Percentiles rank a stretch among this genome's conserved stretches.
phyloP scores from a whole-genome alignment of 2,888 invertebrate genomes.

The Pseudanteris insignis region DNA sequence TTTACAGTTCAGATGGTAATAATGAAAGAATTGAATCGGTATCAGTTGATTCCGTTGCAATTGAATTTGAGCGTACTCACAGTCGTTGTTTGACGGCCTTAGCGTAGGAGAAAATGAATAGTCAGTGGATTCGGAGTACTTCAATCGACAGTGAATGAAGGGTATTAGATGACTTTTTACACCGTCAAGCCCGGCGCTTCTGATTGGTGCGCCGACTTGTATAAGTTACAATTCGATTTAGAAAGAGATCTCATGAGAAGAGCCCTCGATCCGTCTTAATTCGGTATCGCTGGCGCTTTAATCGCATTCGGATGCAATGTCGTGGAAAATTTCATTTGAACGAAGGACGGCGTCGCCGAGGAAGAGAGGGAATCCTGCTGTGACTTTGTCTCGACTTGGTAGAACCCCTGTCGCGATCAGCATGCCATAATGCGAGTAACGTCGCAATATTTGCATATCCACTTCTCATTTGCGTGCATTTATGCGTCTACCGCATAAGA shows the following conservation, averaged over 20 bases:
- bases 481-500: slow-evolving; percentile 43
- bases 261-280: slow-evolving; percentile 54
- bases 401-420: slow-evolving; percentile 51
- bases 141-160: slow-evolving; percentile 47
- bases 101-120: slow-evolving; percentile 18
- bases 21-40: too few relatives aligned
- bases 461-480: slow-evolving; percentile 49
- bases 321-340: slow-evolving; percentile 68
- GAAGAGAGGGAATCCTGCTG: slow-evolving; percentile 56
- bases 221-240: slow-evolving; percentile 64
- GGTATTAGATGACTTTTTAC: slow-evolving; percentile 54
- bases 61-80: neutral
- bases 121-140: slow-evolving; percentile 36
- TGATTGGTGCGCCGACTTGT: slow-evolving; percentile 44
- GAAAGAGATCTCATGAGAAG: slow-evolving; percentile 48
- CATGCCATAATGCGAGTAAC: slow-evolving; percentile 46
- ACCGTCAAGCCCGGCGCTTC: too few relatives aligned
- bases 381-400: slow-evolving; percentile 61
- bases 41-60: neutral
- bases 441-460: slow-evolving; percentile 56
- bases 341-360: slow-evolving; percentile 49
- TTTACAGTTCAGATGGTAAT: too few relatives aligned
- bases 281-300: slow-evolving; percentile 62
- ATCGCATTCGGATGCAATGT: slow-evolving; percentile 69
- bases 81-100: neutral